A percentile compares a stretch with the other conserved stretches of the same genome.
phyloP scores from a whole-genome alignment of 2,113 vertebrate genomes.

The Marcusenius ussheri region DNA sequence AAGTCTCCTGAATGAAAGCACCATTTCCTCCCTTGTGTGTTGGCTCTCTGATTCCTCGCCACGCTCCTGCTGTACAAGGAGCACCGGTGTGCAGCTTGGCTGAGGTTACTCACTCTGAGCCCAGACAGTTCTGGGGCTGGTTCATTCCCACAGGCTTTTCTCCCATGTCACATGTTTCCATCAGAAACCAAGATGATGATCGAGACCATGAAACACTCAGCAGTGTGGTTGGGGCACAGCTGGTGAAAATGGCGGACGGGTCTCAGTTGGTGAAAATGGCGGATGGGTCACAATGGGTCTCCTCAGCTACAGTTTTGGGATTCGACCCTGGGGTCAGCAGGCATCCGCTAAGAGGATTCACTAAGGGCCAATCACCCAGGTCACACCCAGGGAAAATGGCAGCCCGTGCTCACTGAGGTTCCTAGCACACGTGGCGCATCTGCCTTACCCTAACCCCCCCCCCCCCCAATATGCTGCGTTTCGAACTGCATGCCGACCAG shows the following conservation, averaged over 20 bases:
- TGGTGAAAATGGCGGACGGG: not conserved
- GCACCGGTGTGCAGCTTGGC: not conserved
- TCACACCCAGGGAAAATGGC: not conserved
- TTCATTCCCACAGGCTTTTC: not conserved
- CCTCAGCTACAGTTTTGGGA: not conserved
- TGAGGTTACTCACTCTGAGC: not conserved
- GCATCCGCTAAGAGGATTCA: not conserved
- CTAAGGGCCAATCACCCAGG: not conserved
- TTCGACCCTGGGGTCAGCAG: not conserved
- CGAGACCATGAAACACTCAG: not conserved
- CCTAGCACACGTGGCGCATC: not conserved
- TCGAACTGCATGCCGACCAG: not conserved
- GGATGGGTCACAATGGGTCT: not conserved
- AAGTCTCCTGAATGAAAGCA: not conserved
- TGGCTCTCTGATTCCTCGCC: not conserved
- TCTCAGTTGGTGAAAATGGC: no score
- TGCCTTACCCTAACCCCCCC: not conserved
- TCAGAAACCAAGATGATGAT: not conserved
- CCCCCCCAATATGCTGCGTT: not conserved
- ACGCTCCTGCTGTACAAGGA: not conserved
- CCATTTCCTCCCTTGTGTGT: not conserved
- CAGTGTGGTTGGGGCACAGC: not conserved
- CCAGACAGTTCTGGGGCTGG: not conserved
- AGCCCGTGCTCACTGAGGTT: not conserved
- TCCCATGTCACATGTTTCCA: not conserved